Evolutionary conservation across 2,797 vertebrate genomes (phyloP), one percentile per base, ranked within the genome.

Genomic region (Gouania willdenowi): DNA sequence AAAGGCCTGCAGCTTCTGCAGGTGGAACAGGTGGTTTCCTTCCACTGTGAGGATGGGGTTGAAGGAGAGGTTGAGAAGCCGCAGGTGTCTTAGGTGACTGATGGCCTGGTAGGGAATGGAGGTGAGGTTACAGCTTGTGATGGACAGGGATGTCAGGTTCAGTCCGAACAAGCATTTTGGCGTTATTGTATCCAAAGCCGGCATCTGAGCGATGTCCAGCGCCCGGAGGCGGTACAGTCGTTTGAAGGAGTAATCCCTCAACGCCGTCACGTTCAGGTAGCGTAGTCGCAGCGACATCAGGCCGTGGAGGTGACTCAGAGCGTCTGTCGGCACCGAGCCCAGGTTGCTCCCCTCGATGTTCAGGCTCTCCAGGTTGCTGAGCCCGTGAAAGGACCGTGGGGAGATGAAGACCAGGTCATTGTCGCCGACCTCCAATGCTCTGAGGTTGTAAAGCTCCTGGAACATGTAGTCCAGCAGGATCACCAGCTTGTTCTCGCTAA

Each of bases 401-500:
- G 96, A 98, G 75, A 99, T 95, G 63, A 98, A 99, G 32, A 99
- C 96, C 0, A 99, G 89, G 76, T 98, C 95, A 0, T 96, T 96
- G 83, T 99, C 95, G 1, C 96, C 97, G 2, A 99, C 96, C 77
- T 99, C 95, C 79, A 99, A 84, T n/a, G 91, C 90, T 85, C 93
- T 92, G 55, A 99, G 86, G 79, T 97, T 98, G 83, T 93, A 96
- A 70, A 99, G 88, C 81, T 98, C 97, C 86, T 98, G 95, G 82
- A 99, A 98, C 94, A 97, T 97, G 59, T 97, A 92, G 83, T 99
- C 97, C 41, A 99, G 87, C 34, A 99, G 90, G 73, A 99, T 98
- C 66, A 99, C 96, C 54, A 99, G 97, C 88, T 94, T 96, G 79
- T 99, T 99, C 77, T 98, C 96, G 14, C 96, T 98, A 58, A 99